Base-by-base conservation (phyloP, 2,888 invertebrate genomes). In the Mythimna ferrago region DNA sequence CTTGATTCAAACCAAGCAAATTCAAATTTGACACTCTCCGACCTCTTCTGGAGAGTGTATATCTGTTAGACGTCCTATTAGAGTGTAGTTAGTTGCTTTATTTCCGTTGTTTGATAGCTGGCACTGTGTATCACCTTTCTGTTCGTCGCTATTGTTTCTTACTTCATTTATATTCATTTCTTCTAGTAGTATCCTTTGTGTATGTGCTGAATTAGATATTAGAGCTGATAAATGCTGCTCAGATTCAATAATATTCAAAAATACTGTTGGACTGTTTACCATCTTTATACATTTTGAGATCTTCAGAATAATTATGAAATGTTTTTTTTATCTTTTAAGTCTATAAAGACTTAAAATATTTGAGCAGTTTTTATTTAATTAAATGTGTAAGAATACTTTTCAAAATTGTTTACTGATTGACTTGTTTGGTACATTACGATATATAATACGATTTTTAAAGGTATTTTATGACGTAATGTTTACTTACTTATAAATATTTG, bases 81-180 rank as follows among this genome's bases (percentile, higher is more conserved):
- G 92, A 89, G 57, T 81, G 92, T 95, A 94, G 94, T 78, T 95
- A 94, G 95, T 80, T 54, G 96, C 96, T 96, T 96, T 86, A 88
- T 93, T 94, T 95, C 78, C 73, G 92, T 95, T 93, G 76, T 84
- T 94, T 96, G 92, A 90, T 96, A 96, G 96, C 93, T 94, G 93
- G 96, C 96, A 96, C 96, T 95, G 94, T 88, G 92, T 92, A 93
- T 91, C 96, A 96, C 96, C 90, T 92, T 94, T 96, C 86, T 89
- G 93, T 95, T 94, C 83, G 83, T 92, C 83, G 91, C 92, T 93
- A 92, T 93, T 87, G 71, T 93, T 94, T 92, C 90, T 92, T 87
- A 87, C 81, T 90, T 90, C 91, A 83, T 91, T 93, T 90, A 85
- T 90, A 86, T 88, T 90, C 88, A 75, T 93, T 93, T 92, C 89